Evolutionary conservation across 2,113 vertebrate species (phyloP).

Genomic region (Corvus moneduloides): DNA sequence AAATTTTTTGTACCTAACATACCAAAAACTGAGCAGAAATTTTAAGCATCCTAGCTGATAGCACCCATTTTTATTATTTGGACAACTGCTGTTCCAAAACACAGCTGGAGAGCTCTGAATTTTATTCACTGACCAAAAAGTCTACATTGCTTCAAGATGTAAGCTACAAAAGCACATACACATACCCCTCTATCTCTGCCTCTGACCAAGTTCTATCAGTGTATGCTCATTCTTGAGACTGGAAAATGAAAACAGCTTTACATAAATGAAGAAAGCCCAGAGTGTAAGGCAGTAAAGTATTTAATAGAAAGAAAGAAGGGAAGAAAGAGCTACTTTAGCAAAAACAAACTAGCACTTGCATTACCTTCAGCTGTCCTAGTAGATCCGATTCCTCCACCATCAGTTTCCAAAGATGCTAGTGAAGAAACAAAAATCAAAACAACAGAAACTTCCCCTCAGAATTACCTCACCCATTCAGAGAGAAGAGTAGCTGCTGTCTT

Average conservation of each 20-base stretch:
- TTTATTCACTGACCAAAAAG: not conserved
- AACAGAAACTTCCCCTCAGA: not conserved
- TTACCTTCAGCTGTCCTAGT: constrained; percentile 95
- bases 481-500: not conserved
- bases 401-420: constrained; percentile 95
- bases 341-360: not conserved
- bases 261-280: not conserved
- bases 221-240: not conserved
- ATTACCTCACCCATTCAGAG: not conserved
- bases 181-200: not conserved
- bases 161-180: not conserved
- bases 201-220: not conserved
- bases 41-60: not conserved
- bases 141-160: not conserved
- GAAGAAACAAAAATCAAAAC: constrained; percentile 20
- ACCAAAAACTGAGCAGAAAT: not conserved
- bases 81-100: not conserved
- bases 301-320: not conserved
- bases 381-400: constrained; percentile 97
- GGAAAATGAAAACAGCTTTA: not conserved
- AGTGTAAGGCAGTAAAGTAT: not conserved
- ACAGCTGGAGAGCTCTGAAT: not conserved
- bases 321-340: not conserved
- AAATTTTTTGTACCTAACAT: not conserved
- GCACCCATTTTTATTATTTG: not conserved